Conservation (phyloP, 2,888 invertebrate species). For the Peribatodes rhomboidaria region DNA sequence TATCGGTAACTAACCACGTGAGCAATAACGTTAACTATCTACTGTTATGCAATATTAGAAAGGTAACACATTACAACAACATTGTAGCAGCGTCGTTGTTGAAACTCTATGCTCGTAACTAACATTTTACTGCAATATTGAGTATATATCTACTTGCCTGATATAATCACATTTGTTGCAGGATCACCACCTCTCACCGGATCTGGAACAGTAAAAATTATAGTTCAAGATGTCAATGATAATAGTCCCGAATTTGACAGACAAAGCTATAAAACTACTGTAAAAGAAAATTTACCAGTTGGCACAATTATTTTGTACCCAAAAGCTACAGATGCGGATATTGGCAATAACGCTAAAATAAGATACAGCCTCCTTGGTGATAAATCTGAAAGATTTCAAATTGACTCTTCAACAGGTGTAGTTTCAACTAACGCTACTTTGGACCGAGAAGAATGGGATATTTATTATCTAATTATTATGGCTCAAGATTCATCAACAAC, state of each 20-base stretch:
- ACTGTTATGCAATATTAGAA: neutral
- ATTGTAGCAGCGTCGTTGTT: slow-evolving; percentile 48
- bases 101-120: too few species aligned
- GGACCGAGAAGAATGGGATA: slow-evolving; percentile 92
- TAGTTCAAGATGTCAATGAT: slow-evolving; percentile 98
- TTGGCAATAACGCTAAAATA: slow-evolving; percentile 94
- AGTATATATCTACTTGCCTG: neutral
- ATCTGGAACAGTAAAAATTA: slow-evolving; percentile 95
- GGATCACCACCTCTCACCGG: slow-evolving; percentile 97
- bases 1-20: slow-evolving; percentile 1
- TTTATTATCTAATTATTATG: slow-evolving; percentile 93
- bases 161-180: slow-evolving; percentile 74
- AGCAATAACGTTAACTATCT: neutral
- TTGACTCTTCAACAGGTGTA: slow-evolving; percentile 92
- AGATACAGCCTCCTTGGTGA: slow-evolving; percentile 94
- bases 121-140: neutral
- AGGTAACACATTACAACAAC: neutral
- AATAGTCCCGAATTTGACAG: slow-evolving; percentile 95
- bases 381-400: slow-evolving; percentile 92
- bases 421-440: slow-evolving; percentile 91
- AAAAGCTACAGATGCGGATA: slow-evolving; percentile 93
- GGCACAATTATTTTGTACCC: slow-evolving; percentile 93
- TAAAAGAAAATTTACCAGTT: slow-evolving; percentile 93
- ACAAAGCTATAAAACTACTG: slow-evolving; percentile 91
- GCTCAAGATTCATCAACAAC: slow-evolving; percentile 96